Percentiles rank a stretch among this genome's conserved stretches.
These are phyloP conservation scores for Ectropis grisescens DNA, from an alignment of 1,140 invertebrate genomes.

Conservation along the genomic window DNA sequence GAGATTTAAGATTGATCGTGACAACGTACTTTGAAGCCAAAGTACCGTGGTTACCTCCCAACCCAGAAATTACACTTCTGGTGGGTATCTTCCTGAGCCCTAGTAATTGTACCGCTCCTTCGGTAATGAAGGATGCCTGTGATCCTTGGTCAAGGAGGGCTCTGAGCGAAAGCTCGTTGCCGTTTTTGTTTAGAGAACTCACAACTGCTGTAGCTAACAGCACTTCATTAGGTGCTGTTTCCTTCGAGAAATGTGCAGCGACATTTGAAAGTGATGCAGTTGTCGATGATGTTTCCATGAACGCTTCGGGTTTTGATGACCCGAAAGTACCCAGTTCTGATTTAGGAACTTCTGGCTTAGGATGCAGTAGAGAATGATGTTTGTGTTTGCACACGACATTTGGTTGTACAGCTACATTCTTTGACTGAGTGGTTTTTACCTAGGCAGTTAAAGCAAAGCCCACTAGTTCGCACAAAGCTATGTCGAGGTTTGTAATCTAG, in stretches of 20 bases:
- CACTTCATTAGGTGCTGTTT: not conserved
- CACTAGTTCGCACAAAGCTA: not conserved
- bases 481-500: not conserved
- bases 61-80: no score
- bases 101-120: no score
- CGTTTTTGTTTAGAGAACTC: not conserved
- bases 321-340: not conserved
- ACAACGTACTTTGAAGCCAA: constrained; percentile 1
- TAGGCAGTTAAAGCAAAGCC: not conserved
- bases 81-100: no score
- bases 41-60: no score
- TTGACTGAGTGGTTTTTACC: not conserved
- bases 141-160: not conserved
- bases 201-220: constrained; percentile 1
- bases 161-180: not conserved
- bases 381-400: not conserved
- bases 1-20: not conserved
- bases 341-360: not conserved
- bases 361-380: constrained; percentile 1
- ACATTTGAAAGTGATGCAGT: not conserved
- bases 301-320: not conserved
- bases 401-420: not conserved
- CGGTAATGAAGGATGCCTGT: constrained; percentile 2
- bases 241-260: not conserved
- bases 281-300: no score